Conservation (phyloP, 2,113 vertebrate genomes). For the Prionailurus bengalensis region DNA sequence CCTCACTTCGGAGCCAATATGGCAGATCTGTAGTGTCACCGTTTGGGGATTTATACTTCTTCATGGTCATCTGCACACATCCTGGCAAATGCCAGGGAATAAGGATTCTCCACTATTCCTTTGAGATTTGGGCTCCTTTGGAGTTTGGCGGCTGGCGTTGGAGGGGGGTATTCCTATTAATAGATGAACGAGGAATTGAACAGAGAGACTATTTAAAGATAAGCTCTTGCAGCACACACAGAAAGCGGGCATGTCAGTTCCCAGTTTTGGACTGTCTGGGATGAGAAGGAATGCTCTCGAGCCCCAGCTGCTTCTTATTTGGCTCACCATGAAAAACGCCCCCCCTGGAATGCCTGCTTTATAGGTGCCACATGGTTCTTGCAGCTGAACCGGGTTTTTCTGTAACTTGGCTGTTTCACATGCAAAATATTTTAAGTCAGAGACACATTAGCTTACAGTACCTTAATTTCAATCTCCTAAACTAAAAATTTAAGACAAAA, state of each 20-base stretch:
- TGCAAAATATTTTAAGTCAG: slow-evolving; percentile 68
- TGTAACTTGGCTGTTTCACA: slow-evolving; percentile 56
- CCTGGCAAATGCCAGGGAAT: neutral
- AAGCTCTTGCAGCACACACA: neutral
- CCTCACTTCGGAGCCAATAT: neutral
- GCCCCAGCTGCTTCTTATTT: slow-evolving; percentile 64
- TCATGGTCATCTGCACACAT: neutral
- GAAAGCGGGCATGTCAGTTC: slow-evolving; percentile 37
- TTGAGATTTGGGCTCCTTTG: neutral
- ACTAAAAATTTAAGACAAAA: neutral
- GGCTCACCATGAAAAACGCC: neutral
- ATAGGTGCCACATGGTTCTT: slow-evolving; percentile 14
- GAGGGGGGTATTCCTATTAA: neutral
- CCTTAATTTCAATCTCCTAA: slow-evolving; percentile 52
- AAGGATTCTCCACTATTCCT: neutral
- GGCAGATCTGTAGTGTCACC: neutral
- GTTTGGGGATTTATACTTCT: neutral
- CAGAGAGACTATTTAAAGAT: slow-evolving; percentile 56
- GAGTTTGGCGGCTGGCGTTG: neutral
- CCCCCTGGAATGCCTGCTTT: neutral
- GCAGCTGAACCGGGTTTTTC: neutral
- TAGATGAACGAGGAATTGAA: slow-evolving; percentile 60
- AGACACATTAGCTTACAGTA: neutral
- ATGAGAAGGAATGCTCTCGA: neutral
- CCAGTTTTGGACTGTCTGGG: neutral